Percentiles rank a stretch among this genome's conserved stretches.
Conservation (phyloP, 2,888 invertebrate genomes). For the Lithophane leautieri region DNA sequence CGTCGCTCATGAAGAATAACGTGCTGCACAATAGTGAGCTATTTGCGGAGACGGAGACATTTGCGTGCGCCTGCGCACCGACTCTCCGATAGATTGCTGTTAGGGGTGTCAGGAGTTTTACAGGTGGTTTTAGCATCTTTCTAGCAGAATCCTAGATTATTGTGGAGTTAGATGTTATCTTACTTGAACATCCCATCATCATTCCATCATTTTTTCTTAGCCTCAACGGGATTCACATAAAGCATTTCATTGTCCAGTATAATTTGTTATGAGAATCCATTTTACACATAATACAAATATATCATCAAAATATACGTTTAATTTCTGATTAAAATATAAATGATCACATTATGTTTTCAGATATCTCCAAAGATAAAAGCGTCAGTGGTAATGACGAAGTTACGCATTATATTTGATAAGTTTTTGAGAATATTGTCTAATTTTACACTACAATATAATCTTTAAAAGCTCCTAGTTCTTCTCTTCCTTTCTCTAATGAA, state of each 20-base stretch:
- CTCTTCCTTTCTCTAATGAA: background rate
- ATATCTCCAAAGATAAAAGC: background rate
- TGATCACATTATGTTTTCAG: background rate
- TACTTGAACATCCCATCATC: background rate
- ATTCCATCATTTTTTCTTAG: background rate
- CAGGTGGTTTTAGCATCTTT: background rate
- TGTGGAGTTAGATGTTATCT: background rate
- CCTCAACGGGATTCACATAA: background rate
- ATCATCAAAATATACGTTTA: background rate
- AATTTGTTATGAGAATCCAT: background rate
- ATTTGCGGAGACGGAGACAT: conserved; percentile 56
- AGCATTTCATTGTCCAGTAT: background rate
- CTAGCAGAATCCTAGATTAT: background rate
- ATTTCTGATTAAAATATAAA: background rate
- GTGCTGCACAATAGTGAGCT: conserved; percentile 57
- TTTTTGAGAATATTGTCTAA: background rate
- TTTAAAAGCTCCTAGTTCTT: background rate
- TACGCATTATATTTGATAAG: background rate
- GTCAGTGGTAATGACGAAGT: background rate
- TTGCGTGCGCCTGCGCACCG: conserved; percentile 58
- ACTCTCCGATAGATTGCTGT: conserved; percentile 2
- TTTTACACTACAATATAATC: background rate
- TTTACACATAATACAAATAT: background rate
- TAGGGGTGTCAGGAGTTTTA: conserved; percentile 33
- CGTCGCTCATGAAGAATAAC: conserved; percentile 61